These are phyloP conservation scores for Hypotaenidia philippensis DNA, from an alignment of 2,797 vertebrate species.

Conservation along the genomic window DNA sequence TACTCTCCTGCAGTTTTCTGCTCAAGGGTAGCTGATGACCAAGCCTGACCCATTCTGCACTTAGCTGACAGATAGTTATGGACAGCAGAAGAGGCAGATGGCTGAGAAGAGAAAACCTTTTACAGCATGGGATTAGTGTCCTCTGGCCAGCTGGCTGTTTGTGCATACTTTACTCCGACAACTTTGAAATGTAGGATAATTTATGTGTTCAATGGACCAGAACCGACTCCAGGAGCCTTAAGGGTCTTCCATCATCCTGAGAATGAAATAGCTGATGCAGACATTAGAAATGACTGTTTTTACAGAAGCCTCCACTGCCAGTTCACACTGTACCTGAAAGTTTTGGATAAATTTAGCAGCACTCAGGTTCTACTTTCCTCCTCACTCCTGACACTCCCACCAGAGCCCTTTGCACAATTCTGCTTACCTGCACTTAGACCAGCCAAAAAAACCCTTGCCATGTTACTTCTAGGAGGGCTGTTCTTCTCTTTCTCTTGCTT, in stretches of 20 bases:
- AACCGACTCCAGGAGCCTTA: not conserved
- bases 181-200: not conserved
- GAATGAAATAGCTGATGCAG: not conserved
- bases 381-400: not conserved
- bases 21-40: not conserved
- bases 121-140: constrained; percentile 17
- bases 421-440: not conserved
- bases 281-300: not conserved
- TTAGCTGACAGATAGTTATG: not conserved
- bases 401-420: not conserved
- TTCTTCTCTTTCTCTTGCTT: not conserved
- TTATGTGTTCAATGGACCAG: not conserved
- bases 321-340: not conserved
- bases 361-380: not conserved
- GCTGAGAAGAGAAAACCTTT: constrained; percentile 18
- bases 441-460: not conserved
- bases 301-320: not conserved
- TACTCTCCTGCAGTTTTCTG: not conserved
- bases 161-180: not conserved
- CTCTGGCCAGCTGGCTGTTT: constrained; percentile 22
- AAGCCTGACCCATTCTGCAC: not conserved
- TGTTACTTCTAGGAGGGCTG: not conserved
- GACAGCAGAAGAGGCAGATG: constrained; percentile 40
- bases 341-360: not conserved
- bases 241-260: not conserved